Evolutionary conservation across 2,113 vertebrate genomes (phyloP).

Genomic region (Cyanoliseus patagonus): DNA sequence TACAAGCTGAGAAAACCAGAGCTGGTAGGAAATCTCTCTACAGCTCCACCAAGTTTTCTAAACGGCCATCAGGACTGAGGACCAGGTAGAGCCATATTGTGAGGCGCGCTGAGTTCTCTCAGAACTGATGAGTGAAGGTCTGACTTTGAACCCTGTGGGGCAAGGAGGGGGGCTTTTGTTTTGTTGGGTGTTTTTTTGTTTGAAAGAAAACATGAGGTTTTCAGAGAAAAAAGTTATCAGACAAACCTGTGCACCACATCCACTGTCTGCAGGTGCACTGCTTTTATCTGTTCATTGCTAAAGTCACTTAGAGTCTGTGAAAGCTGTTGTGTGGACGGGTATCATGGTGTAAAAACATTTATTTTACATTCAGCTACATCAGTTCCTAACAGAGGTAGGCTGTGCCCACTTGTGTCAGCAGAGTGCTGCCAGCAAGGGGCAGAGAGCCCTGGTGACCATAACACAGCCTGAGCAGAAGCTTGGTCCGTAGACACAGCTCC

Average conservation of each 20-base stretch:
- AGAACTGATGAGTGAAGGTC: background rate
- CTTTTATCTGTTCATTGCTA: background rate
- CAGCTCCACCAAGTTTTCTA: background rate
- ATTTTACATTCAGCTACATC: background rate
- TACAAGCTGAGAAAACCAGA: background rate
- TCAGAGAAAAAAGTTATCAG: background rate
- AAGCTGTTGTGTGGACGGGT: background rate
- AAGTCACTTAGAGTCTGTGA: background rate
- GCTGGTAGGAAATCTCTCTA: background rate
- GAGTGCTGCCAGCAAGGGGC: rapidly evolving
- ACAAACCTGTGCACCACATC: background rate
- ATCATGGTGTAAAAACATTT: background rate
- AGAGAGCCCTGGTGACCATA: background rate
- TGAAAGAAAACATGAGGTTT: background rate
- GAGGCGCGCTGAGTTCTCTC: background rate
- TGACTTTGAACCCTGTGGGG: background rate
- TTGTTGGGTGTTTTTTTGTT: background rate
- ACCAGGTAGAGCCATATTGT: background rate
- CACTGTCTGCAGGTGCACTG: background rate
- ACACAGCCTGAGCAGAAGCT: background rate
- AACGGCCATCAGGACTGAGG: background rate
- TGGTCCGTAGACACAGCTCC: background rate
- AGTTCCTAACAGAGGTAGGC: background rate
- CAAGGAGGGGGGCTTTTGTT: background rate
- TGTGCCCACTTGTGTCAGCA: background rate